A percentile compares a stretch with the other conserved stretches of the same genome.
phyloP scores from a whole-genome alignment of 1,140 invertebrate species.

The Acromyrmex charruanus region DNA sequence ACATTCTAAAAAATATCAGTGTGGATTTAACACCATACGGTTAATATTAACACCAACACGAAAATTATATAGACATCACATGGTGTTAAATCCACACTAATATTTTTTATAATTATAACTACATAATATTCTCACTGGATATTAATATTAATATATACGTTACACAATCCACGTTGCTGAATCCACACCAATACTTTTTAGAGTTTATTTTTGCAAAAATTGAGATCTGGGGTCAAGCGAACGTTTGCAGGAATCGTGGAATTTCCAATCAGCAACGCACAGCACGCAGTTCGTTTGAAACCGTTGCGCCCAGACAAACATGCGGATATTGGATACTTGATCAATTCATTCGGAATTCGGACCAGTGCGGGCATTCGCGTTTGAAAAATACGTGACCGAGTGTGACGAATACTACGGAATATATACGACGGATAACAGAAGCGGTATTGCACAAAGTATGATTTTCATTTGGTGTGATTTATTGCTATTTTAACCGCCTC shows the following conservation, averaged over 20 bases:
- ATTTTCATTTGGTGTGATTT: slow-evolving; percentile 31
- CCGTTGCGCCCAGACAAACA: neutral
- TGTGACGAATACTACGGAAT: neutral
- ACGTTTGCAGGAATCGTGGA: slow-evolving; percentile 1
- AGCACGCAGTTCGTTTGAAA: slow-evolving; percentile 18
- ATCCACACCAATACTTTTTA: too few relatives aligned
- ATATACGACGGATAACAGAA: neutral
- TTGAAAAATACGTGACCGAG: neutral
- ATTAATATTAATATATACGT: too few relatives aligned
- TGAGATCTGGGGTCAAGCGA: slow-evolving; percentile 4
- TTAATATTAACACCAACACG: too few relatives aligned
- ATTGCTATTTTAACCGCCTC: slow-evolving; percentile 38
- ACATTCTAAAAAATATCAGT: neutral
- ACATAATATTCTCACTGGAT: too few relatives aligned
- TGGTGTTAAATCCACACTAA: too few relatives aligned
- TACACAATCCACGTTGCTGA: too few relatives aligned
- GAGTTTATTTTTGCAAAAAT: neutral
- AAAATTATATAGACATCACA: too few relatives aligned
- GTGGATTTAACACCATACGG: too few relatives aligned
- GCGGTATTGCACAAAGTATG: neutral
- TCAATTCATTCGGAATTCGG: slow-evolving; percentile 8
- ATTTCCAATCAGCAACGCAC: slow-evolving; percentile 26
- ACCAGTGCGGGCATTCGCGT: neutral
- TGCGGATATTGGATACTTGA: slow-evolving; percentile 39
- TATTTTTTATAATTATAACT: too few relatives aligned